Evolutionary conservation across 2,888 invertebrate species (phyloP).

Genomic region (Apotomis betuletana): DNA sequence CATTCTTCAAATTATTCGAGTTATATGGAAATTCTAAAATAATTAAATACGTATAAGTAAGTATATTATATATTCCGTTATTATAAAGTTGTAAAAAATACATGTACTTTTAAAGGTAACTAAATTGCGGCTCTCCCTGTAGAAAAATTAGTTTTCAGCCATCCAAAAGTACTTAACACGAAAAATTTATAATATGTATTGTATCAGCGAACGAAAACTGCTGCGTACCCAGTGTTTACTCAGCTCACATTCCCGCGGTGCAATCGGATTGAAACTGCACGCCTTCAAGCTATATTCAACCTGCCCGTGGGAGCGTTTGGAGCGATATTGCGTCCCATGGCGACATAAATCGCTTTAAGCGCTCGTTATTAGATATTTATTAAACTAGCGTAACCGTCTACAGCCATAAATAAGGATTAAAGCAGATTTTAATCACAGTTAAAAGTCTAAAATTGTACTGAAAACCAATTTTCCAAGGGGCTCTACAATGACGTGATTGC

Average conservation of each 20-base stretch:
- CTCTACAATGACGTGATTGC: too few species aligned
- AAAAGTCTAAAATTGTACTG: too few species aligned
- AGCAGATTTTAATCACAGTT: neutral
- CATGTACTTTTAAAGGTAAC: too few species aligned
- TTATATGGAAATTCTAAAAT: too few species aligned
- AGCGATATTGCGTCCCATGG: conserved; percentile 26
- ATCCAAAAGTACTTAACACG: too few species aligned
- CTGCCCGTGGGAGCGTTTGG: conserved; percentile 9
- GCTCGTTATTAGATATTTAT: conserved; percentile 32
- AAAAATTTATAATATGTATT: neutral
- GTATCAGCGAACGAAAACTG: conserved; percentile 5
- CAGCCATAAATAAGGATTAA: conserved; percentile 11
- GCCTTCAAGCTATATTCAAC: conserved; percentile 16
- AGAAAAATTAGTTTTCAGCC: too few species aligned
- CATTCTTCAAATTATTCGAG: too few species aligned
- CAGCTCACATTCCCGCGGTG: conserved; percentile 3
- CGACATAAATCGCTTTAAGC: conserved; percentile 21
- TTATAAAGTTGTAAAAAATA: too few species aligned
- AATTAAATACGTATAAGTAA: too few species aligned
- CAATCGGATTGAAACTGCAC: conserved; percentile 6
- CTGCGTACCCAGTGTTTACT: neutral
- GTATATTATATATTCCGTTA: too few species aligned
- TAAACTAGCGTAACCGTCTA: conserved; percentile 11
- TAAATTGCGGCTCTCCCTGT: too few species aligned
- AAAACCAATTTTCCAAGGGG: too few species aligned